Evolutionary conservation across 2,113 vertebrate genomes (phyloP).

Genomic region (Rhombomys opimus): DNA sequence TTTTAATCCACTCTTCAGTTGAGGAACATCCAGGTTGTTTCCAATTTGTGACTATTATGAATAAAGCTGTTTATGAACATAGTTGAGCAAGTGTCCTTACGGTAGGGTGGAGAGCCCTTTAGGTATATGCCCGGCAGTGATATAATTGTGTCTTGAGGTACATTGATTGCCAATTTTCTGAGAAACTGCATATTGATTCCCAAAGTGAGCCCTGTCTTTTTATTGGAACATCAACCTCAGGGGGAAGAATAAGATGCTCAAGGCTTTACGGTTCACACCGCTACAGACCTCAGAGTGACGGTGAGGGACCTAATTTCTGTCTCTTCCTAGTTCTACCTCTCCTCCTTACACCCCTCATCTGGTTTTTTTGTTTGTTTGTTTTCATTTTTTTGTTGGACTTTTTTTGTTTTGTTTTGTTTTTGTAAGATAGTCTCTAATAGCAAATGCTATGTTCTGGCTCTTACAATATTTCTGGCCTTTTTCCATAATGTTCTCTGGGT

Average conservation of each 20-base stretch:
- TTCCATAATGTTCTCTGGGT: background rate
- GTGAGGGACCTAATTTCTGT: background rate
- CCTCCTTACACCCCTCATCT: background rate
- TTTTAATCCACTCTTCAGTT: too few species aligned
- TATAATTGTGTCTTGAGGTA: too few species aligned
- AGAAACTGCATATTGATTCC: background rate
- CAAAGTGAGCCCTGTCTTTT: background rate
- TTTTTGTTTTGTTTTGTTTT: background rate
- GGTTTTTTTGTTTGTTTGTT: background rate
- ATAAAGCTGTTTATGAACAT: too few species aligned
- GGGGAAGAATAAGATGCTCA: background rate
- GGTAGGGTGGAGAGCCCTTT: too few species aligned
- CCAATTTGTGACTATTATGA: too few species aligned
- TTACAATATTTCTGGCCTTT: fast-evolving
- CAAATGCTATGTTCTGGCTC: background rate
- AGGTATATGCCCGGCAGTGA: too few species aligned
- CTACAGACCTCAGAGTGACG: too few species aligned
- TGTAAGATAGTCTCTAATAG: background rate
- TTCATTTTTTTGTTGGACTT: background rate
- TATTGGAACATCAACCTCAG: background rate
- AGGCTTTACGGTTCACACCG: background rate
- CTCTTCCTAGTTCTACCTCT: background rate
- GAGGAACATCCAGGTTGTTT: too few species aligned
- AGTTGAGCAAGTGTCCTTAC: too few species aligned
- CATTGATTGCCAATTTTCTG: too few species aligned